Percentiles rank a stretch among this genome's conserved stretches.
phyloP scores from a whole-genome alignment of 1,140 invertebrate species.

The Drosophila obscura region DNA sequence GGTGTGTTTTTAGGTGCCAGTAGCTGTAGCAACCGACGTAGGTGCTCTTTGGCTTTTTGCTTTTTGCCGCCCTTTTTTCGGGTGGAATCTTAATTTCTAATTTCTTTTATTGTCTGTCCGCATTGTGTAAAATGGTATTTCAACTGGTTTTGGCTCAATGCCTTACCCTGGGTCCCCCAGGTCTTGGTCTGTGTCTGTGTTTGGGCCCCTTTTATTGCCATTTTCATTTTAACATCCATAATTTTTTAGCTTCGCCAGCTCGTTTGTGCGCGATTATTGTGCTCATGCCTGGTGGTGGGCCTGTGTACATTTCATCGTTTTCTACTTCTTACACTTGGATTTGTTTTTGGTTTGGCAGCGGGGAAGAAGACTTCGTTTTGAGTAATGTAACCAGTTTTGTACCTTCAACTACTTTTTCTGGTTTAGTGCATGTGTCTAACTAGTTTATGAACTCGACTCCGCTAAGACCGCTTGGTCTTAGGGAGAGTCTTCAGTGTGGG shows the following conservation, averaged over 20 bases:
- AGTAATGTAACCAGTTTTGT: slow-evolving; percentile 77
- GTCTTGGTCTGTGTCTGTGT: slow-evolving; percentile 1
- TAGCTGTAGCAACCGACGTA: slow-evolving; percentile 19
- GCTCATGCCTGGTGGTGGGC: slow-evolving; percentile 19
- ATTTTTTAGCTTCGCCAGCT: slow-evolving; percentile 53
- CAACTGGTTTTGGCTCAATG: slow-evolving; percentile 32
- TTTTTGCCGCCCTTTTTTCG: slow-evolving; percentile 51
- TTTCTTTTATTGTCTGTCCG: slow-evolving; percentile 45
- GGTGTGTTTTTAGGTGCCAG: slow-evolving; percentile 16
- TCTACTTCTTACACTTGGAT: slow-evolving; percentile 40
- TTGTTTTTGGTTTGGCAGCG: slow-evolving; percentile 7
- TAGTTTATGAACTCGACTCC: slow-evolving; percentile 59
- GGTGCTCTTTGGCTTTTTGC: slow-evolving; percentile 47
- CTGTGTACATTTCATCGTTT: slow-evolving; percentile 43
- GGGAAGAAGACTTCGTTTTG: slow-evolving; percentile 2
- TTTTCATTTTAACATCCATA: slow-evolving; percentile 71
- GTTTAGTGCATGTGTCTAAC: slow-evolving; percentile 71
- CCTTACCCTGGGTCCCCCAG: not conserved
- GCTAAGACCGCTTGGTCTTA: slow-evolving; percentile 1
- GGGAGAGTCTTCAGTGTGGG: slow-evolving; percentile 24
- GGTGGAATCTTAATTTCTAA: slow-evolving; percentile 59
- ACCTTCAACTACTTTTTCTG: slow-evolving; percentile 63
- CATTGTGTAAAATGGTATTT: slow-evolving; percentile 1
- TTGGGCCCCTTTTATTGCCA: slow-evolving; percentile 46
- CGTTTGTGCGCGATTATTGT: slow-evolving; percentile 56